Base-by-base conservation (phyloP, 2,888 invertebrate genomes). In the Meiosimyza decipiens region DNA sequence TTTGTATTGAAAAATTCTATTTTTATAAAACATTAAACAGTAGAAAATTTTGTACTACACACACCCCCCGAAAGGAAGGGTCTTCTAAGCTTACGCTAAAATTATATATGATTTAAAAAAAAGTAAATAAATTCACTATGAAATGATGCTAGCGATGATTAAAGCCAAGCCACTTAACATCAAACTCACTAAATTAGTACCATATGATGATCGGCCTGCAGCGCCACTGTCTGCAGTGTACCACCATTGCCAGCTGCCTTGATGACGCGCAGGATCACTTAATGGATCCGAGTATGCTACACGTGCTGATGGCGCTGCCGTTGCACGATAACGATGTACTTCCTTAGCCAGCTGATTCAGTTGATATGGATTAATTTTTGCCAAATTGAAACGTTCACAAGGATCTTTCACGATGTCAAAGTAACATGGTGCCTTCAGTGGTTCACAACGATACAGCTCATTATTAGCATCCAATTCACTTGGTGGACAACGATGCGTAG, bases 231-330 rank as follows among this genome's bases (percentile, higher is more conserved):
- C 18, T 3, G 12, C 33, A 13, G 40, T 9, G 75, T 84, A 80
- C 91, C 91, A 92, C 82, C 88, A 89, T 12, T 88, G 87, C 91
- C 91, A 92, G 1, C 89, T 89, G 71, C 88, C 86, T 72, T 89
- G 89, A 86, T 89, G 90, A 11, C 86, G 79, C 0, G 77, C 79
- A 0, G 92, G 91, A 86, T 91, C 86, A 0, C 89, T 89, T 1
- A 84, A 83, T 0, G 88, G 84, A 81, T 91, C 91, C 1, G 82
- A 78, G 0, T 84, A 84, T 2, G 88, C 76, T 73, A 90, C 89
- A 40, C 87, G 84, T 3, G 79, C 85, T 3, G 89, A 85, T 1
- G 87, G 83, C 13, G 89, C 73, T 1, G 88, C 86, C 0, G 86
- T 86, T 64, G 85, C 78, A 15, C 88, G 86, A 74, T 88, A 87